phyloP scores from a whole-genome alignment of 2,888 invertebrate species.

The Acanthopleura granulata region DNA sequence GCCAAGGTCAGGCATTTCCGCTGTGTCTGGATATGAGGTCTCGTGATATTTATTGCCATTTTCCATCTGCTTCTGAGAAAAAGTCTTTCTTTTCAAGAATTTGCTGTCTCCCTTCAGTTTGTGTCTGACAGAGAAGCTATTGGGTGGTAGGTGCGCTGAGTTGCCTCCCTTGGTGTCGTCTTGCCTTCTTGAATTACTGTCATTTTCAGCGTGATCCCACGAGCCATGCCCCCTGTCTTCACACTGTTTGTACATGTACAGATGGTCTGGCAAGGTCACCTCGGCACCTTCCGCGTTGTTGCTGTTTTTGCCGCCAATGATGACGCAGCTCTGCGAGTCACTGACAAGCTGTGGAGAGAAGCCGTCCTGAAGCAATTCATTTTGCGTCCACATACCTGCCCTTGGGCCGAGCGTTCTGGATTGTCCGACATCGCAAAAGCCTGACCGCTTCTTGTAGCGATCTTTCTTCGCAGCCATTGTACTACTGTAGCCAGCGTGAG shows the following conservation, averaged over 20 bases:
- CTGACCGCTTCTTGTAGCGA: not conserved
- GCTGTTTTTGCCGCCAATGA: not conserved
- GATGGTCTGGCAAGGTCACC: not conserved
- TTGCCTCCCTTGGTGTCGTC: not conserved
- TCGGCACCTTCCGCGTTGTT: not conserved
- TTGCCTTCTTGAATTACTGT: not conserved
- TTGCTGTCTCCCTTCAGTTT: not conserved
- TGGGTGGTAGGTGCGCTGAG: not conserved
- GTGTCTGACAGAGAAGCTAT: not conserved
- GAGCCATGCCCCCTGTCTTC: not conserved
- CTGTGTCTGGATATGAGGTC: not conserved
- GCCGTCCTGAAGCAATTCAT: slow-evolving; percentile 43
- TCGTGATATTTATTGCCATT: not conserved
- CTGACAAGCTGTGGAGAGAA: slow-evolving; percentile 36
- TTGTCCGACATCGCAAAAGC: not conserved
- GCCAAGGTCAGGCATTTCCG: not conserved
- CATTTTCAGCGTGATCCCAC: not conserved
- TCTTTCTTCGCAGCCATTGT: not conserved
- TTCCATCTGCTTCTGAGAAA: not conserved
- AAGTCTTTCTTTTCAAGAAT: not conserved
- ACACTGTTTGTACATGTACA: not conserved
- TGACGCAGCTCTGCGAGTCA: slow-evolving; percentile 31
- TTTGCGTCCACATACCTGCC: slow-evolving; percentile 37
- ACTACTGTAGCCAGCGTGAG: not conserved
- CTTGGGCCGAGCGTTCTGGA: slow-evolving; percentile 19